Base-by-base conservation (phyloP, 2,797 vertebrate genomes). In the Squalus acanthias region DNA sequence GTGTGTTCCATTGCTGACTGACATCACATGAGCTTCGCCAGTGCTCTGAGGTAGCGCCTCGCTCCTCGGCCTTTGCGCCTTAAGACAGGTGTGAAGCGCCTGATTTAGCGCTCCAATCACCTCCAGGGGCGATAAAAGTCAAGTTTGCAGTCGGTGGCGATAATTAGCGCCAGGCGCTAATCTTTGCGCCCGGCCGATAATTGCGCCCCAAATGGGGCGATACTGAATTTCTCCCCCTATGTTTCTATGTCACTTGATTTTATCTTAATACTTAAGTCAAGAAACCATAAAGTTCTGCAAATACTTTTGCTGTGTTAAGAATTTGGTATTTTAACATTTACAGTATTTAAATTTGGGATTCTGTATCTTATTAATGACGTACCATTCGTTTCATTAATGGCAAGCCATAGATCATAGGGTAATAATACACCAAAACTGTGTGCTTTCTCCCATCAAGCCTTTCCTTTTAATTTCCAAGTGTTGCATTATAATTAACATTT, bases 391-490 rank as follows among this genome's bases (percentile, higher is more conserved):
- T 65, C 89, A 63, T n/a, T 9, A 39, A 92, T 65, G 63, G 60
- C 33, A 92, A 39, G 6, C 46, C 63, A 10, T 39, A 93, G n/a
- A 93, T 93, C 91, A 69, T 39, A 93, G 65, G 60, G 10, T 93
- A 93, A 69, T 46, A 93, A 69, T 24, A 26, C n/a, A 46, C 91
- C 63, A 93, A 39, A 93, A 69, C n/a, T 46, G 65, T 39, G 63
- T 46, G 65, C 63, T n/a, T 67, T 69, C n/a, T 69, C 8, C 65
- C 91, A 69, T 69, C 91, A 24, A 93, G 65, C n/a, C 91, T 67
- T 69, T 39, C 91, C 65, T 93, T 93, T 93, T 93, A 93, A 93
- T 93, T 69, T 93, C 63, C 91, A n/a, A 69, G 65, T 46, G n/a
- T 93, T 22, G 39, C 65, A 69, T 93, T 93, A 67, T 67, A 93